Conservation (phyloP, 2,888 invertebrate species). For the Heliconius ethilla region DNA sequence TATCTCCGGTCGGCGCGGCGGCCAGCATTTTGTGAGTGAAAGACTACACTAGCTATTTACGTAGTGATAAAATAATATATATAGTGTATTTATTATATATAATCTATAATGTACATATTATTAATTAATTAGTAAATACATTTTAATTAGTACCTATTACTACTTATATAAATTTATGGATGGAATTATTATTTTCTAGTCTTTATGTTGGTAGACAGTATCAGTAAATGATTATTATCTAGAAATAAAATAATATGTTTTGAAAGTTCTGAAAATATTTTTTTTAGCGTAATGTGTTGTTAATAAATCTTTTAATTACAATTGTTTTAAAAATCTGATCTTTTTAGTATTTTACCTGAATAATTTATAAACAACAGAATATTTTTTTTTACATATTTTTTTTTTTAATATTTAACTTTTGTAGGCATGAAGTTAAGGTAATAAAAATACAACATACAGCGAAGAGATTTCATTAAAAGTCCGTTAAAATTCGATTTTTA, state of each 20-base stretch:
- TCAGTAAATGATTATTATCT: constrained; percentile 3
- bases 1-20: constrained; percentile 12
- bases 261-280: neutral
- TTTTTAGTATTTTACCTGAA: neutral
- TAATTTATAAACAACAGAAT: neutral
- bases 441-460: neutral
- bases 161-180: constrained; percentile 35
- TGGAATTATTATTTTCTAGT: constrained; percentile 44
- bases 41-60: constrained; percentile 33
- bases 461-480: neutral
- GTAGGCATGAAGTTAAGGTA: neutral
- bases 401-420: neutral
- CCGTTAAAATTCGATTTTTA: neutral
- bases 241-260: constrained; percentile 3
- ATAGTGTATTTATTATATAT: constrained; percentile 34
- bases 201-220: constrained; percentile 38
- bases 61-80: constrained; percentile 4
- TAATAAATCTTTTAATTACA: neutral
- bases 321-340: neutral
- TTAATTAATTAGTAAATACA: constrained; percentile 23
- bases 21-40: constrained; percentile 28
- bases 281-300: neutral
- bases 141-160: constrained; percentile 7
- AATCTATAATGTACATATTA: constrained; percentile 35
- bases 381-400: neutral